Conservation (phyloP, 2,113 vertebrate species). For the Brachyhypopomus gauderio region DNA sequence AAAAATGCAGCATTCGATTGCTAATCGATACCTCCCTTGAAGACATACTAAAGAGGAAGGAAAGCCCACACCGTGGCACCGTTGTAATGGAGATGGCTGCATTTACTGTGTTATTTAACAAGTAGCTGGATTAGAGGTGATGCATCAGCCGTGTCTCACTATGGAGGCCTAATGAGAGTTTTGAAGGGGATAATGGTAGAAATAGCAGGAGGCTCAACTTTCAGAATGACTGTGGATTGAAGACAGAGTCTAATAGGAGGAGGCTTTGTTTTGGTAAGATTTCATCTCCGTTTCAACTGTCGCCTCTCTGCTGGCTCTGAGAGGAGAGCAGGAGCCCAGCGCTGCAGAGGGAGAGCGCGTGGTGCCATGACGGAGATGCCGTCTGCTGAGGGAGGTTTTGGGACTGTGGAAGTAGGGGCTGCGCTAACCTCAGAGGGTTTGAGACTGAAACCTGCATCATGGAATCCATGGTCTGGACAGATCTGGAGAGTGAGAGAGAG, state of each 20-base stretch:
- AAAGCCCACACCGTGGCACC: conserved; percentile 3
- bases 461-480: conserved; percentile 44
- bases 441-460: conserved; percentile 35
- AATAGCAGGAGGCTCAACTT: conserved; percentile 31
- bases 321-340: neutral
- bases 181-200: conserved; percentile 33
- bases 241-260: conserved; percentile 41
- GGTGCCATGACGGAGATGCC: conserved; percentile 25
- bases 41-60: neutral
- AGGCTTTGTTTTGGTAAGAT: conserved; percentile 39
- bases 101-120: conserved; percentile 32
- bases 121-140: conserved; percentile 34
- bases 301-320: neutral
- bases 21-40: neutral
- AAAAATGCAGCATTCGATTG: neutral
- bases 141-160: conserved; percentile 25
- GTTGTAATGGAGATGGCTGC: neutral
- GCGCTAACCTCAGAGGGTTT: conserved; percentile 43
- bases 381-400: conserved; percentile 36
- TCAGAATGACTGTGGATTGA: conserved; percentile 10
- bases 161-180: conserved; percentile 42
- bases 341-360: conserved; percentile 18
- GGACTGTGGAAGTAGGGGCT: conserved; percentile 44
- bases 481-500: conserved; percentile 25
- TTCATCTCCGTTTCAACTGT: conserved; percentile 34